Conservation (phyloP, 2,113 vertebrate species). For the Octodon degus region DNA sequence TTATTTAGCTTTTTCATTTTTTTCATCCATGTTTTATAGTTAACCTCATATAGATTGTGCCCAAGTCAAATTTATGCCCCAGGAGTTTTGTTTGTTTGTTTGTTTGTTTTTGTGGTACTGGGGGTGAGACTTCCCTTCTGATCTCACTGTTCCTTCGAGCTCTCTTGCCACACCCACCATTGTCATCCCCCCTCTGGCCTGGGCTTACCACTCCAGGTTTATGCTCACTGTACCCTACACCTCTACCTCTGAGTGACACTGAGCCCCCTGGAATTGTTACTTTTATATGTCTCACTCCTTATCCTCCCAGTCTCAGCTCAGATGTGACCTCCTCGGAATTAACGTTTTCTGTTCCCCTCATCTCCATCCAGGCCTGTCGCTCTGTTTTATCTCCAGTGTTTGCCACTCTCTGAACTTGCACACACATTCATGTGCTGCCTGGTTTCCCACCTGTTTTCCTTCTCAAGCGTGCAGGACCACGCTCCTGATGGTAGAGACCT, state of each 20-base stretch:
- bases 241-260: background rate
- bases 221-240: background rate
- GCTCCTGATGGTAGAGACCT: background rate
- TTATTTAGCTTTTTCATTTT: background rate
- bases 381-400: background rate
- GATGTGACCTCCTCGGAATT: background rate
- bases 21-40: background rate
- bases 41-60: background rate
- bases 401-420: background rate
- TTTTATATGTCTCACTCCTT: background rate
- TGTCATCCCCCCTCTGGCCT: background rate
- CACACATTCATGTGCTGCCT: background rate
- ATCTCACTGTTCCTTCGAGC: background rate
- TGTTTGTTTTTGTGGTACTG: background rate
- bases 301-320: background rate
- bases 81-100: background rate
- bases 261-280: background rate
- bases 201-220: background rate
- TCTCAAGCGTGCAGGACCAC: background rate
- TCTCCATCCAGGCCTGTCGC: background rate
- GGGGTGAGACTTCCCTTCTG: background rate
- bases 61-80: background rate
- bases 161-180: background rate
- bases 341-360: background rate
- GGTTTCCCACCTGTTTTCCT: background rate